Conservation (phyloP, 1,140 invertebrate genomes). For the Choristoneura fumiferana region DNA sequence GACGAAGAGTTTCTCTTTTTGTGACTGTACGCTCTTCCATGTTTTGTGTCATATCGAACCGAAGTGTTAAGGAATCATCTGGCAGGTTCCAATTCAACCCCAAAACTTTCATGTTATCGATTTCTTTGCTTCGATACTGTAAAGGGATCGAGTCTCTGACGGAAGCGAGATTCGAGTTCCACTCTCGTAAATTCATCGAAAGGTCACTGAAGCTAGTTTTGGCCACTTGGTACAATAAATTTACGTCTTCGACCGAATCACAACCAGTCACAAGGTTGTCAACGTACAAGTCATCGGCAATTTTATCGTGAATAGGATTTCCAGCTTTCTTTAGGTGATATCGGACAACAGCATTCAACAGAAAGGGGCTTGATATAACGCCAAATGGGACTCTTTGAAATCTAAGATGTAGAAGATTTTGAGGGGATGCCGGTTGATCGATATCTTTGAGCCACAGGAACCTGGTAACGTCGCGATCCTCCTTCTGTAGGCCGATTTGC, state of each 20-base stretch:
- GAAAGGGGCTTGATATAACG: no score
- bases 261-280: slow-evolving; percentile 16
- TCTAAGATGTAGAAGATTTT: no score
- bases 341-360: neutral
- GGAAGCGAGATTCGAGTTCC: slow-evolving; percentile 3
- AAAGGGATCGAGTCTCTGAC: neutral
- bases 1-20: slow-evolving; percentile 8
- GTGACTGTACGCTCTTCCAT: neutral
- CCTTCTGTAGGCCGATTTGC: no score
- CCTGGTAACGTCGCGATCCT: no score
- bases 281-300: slow-evolving; percentile 19
- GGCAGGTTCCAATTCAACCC: neutral
- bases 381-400: no score
- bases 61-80: neutral
- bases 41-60: neutral
- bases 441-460: no score
- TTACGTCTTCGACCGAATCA: neutral
- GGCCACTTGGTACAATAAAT: neutral
- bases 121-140: neutral
- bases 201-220: neutral
- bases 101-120: neutral
- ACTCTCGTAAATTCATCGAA: slow-evolving; percentile 19
- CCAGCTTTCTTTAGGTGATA: neutral
- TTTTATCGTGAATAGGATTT: neutral
- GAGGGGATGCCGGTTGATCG: no score